Conservation (phyloP, 2,888 invertebrate species). For the Caenorhabditis sulstoni region DNA sequence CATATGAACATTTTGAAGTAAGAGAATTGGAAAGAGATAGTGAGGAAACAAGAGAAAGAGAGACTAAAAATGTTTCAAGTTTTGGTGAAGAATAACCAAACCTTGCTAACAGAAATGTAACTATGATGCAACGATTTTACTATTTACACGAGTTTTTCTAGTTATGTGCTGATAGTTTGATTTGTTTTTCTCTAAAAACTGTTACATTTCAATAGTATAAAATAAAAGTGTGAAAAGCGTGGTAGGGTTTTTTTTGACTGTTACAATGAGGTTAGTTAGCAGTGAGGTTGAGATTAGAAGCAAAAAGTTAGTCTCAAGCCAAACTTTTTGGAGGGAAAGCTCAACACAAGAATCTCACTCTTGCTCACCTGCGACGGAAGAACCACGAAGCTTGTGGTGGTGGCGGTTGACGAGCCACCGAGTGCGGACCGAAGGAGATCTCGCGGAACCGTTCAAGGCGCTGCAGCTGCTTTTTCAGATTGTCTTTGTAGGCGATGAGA, state of each 20-base stretch:
- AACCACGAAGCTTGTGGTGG: conserved; percentile 75
- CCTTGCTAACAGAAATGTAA: conserved; percentile 25
- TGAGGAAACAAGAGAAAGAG: conserved; percentile 11
- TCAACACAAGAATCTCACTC: not conserved
- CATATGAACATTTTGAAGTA: not conserved
- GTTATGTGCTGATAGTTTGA: not conserved
- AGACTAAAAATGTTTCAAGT: conserved; percentile 7
- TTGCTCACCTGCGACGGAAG: conserved; percentile 76
- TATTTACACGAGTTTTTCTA: not conserved
- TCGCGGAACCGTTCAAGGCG: conserved; percentile 77
- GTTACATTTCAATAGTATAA: no score
- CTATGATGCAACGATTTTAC: no score
- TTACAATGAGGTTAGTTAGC: conserved; percentile 12
- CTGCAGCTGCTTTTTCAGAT: conserved; percentile 73
- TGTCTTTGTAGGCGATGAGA: conserved; percentile 76
- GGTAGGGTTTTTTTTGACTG: not conserved
- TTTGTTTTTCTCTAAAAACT: conserved; percentile 1
- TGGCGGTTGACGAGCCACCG: conserved; percentile 78
- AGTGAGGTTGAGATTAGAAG: conserved; percentile 28
- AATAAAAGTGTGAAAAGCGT: conserved; percentile 11
- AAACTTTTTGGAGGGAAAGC: not conserved
- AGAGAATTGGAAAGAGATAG: not conserved
- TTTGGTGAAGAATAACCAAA: conserved; percentile 18
- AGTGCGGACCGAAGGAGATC: conserved; percentile 78
- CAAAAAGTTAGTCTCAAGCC: conserved; percentile 28